Conservation (phyloP, 2,888 invertebrate species). For the Acanthosepion esculentum region DNA sequence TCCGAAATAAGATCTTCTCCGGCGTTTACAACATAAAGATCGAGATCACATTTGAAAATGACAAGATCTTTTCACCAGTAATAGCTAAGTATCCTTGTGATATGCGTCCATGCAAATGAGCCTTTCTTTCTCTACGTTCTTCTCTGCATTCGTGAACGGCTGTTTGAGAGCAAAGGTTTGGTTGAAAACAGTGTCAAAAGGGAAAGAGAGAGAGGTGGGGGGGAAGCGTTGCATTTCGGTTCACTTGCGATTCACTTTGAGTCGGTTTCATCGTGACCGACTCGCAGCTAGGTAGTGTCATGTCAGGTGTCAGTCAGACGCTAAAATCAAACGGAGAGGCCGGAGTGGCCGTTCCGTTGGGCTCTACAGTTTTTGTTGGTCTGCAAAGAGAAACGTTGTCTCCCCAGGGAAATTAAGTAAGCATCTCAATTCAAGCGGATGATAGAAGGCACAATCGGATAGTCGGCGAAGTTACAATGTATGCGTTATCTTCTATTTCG, state of each 20-base stretch:
- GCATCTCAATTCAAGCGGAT: not conserved
- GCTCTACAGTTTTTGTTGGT: not conserved
- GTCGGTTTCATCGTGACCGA: not conserved
- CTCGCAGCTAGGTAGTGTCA: not conserved
- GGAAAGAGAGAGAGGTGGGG: not conserved
- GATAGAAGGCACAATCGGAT: not conserved
- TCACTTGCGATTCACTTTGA: not conserved
- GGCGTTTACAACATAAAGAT: not conserved
- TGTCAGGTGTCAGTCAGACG: not conserved
- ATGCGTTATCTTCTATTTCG: not conserved
- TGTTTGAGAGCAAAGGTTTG: not conserved
- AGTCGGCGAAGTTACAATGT: not conserved
- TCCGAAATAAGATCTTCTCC: not conserved
- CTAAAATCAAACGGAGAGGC: not conserved
- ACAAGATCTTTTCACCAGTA: not conserved
- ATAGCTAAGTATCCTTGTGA: not conserved
- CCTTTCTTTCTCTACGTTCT: not conserved
- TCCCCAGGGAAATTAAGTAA: not conserved
- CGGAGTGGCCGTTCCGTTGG: not conserved
- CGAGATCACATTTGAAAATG: not conserved
- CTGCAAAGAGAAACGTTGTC: not conserved
- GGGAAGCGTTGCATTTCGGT: not conserved
- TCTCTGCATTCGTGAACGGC: not conserved
- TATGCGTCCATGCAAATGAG: too few species aligned
- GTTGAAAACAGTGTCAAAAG: not conserved